These are phyloP conservation scores for Heliconius charithonia DNA, from an alignment of 2,888 invertebrate species.

Conservation along the genomic window DNA sequence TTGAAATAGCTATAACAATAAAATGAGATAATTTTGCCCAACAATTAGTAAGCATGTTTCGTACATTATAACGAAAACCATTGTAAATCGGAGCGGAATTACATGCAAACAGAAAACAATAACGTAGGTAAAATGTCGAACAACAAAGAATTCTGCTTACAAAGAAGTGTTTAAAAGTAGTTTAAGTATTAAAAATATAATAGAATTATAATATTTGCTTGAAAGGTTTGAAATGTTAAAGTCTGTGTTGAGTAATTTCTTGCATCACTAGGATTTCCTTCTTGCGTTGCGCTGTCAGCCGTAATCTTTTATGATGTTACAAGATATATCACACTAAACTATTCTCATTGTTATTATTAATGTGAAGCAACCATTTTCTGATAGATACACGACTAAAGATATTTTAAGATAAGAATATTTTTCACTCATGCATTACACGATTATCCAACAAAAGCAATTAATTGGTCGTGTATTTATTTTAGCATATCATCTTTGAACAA, in stretches of 20 bases:
- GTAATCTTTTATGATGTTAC: constrained; percentile 33
- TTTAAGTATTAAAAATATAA: constrained; percentile 5
- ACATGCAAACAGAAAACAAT: not conserved
- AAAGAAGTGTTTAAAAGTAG: no score
- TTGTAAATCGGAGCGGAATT: not conserved
- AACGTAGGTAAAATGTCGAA: not conserved
- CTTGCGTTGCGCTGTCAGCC: constrained; percentile 37
- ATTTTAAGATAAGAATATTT: constrained; percentile 17
- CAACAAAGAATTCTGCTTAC: not conserved
- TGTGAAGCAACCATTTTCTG: constrained; percentile 12
- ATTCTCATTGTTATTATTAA: constrained; percentile 22
- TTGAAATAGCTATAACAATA: not conserved
- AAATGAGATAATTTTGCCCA: not conserved
- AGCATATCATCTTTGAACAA: not conserved
- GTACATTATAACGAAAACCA: not conserved
- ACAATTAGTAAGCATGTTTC: not conserved
- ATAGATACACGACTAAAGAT: constrained; percentile 16
- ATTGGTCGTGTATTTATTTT: not conserved
- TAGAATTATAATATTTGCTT: constrained; percentile 25
- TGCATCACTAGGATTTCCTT: constrained; percentile 43
- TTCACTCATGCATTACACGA: not conserved
- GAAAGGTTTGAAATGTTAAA: constrained; percentile 27
- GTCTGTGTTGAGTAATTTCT: constrained; percentile 37
- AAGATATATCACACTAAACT: constrained; percentile 38
- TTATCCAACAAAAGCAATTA: not conserved